Percentiles rank a stretch among this genome's conserved stretches.
phyloP scores from a whole-genome alignment of 2,113 vertebrate genomes.

The Calyptommatus sinebrachiatus region DNA sequence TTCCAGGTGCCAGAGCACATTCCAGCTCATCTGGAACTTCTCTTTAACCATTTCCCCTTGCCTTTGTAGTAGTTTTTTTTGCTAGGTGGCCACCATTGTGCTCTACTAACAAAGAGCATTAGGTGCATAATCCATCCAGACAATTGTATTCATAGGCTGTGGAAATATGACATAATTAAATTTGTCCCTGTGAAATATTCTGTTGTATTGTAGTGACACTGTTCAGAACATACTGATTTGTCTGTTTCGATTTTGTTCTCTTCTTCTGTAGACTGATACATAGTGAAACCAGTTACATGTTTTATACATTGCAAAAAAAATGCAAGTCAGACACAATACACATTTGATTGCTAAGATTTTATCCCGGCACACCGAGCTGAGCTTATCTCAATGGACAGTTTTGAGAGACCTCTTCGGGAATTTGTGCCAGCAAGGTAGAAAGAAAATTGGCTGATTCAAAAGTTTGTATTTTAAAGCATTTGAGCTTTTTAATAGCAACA shows the following conservation, averaged over 20 bases:
- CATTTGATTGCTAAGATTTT: not conserved
- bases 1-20: slow-evolving; percentile 34
- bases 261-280: slow-evolving; percentile 5
- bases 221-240: not conserved
- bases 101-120: not conserved
- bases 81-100: slow-evolving; percentile 33
- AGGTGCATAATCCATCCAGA: slow-evolving; percentile 28
- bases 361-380: not conserved
- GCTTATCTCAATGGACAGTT: not conserved
- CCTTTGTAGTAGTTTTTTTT: slow-evolving; percentile 18
- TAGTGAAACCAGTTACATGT: slow-evolving; percentile 8
- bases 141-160: slow-evolving; percentile 30
- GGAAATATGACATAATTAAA: slow-evolving; percentile 48
- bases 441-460: not conserved
- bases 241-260: slow-evolving; percentile 8
- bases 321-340: not conserved
- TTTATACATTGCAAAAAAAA: slow-evolving; percentile 2
- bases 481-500: not conserved
- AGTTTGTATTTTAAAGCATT: not conserved
- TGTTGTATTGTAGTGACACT: slow-evolving; percentile 22
- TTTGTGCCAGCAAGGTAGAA: not conserved
- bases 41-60: slow-evolving; percentile 39
- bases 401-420: not conserved
- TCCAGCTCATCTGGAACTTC: slow-evolving; percentile 51
- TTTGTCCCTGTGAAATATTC: slow-evolving; percentile 44